phyloP scores from a whole-genome alignment of 1,140 invertebrate species.

The Orchestia grillus region DNA sequence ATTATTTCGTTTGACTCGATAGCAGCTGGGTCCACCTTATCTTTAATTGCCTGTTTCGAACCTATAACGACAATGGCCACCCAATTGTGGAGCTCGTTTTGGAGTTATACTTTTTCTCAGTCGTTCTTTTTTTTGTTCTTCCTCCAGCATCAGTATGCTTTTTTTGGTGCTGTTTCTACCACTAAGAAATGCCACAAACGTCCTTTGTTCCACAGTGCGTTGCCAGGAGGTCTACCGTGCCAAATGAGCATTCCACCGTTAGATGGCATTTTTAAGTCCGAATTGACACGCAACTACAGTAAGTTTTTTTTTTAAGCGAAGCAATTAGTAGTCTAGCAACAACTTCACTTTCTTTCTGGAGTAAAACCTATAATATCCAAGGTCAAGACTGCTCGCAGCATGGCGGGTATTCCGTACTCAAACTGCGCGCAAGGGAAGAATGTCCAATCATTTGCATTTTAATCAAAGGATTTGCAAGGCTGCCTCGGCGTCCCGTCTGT shows the following conservation, averaged over 20 bases:
- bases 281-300: background rate
- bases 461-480: constrained; percentile 44
- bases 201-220: background rate
- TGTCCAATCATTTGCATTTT: constrained; percentile 35
- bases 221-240: background rate
- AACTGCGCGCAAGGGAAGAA: background rate
- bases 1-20: constrained; percentile 32
- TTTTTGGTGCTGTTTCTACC: background rate
- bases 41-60: constrained; percentile 50
- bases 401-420: background rate
- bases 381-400: background rate
- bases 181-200: background rate
- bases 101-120: background rate
- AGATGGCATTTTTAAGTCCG: background rate
- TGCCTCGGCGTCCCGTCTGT: background rate
- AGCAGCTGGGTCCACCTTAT: constrained; percentile 30
- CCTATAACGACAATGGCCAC: constrained; percentile 48
- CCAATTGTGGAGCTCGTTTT: background rate
- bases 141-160: background rate
- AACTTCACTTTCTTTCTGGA: background rate
- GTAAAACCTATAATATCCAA: background rate
- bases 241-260: background rate
- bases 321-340: background rate
- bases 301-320: background rate
- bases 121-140: background rate